Evolutionary conservation across 2,888 invertebrate species (phyloP), one percentile per base, ranked within the genome.

Genomic region (Spilarctia lutea): DNA sequence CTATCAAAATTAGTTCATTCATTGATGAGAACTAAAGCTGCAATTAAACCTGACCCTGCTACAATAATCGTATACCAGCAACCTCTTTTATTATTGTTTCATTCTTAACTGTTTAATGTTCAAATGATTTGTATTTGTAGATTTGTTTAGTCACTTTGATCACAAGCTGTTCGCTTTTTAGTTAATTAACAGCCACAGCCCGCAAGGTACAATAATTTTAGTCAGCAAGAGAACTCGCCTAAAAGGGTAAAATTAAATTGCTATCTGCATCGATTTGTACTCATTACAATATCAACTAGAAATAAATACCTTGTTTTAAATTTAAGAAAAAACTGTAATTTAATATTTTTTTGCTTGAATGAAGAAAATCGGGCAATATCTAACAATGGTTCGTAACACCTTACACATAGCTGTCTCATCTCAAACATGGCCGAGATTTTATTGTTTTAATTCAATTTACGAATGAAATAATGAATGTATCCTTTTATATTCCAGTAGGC

Each of bases 1-100:
- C 74, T 79, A 79, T 76, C 76, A 39, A 67, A 75, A 78, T 77
- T 74, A 72, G 69, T 67, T 39, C 69, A 60, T 27, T 27, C 20
- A 65, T 63, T 69, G 30, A 68, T 72, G 16, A 63, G 27, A 63
- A 63, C 60, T 63, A 63, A 30, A 16, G 18, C 27, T 63, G 30
- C 30, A 30, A 63, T 63, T 63, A 30, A 30, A 4, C 60, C 27
- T 63, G 30, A 63, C 30, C 30, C 60, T 63, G 60, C 60, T 63
- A 1, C 16, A 16, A 63, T 30, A 63, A 63, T 63, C 60, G 27
- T 4, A 63, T 18, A 63, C 60, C 16, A 63, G 16, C 6, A 30
- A 63, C 60, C 60, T 30, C 30, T 27, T 63, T 63, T 27, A 63
- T 63, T 63, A 63, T 16, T 27, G 60, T 16, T 63, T 63, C 27